phyloP scores from a whole-genome alignment of 2,113 vertebrate genomes.

The Pseudopipra pipra region DNA sequence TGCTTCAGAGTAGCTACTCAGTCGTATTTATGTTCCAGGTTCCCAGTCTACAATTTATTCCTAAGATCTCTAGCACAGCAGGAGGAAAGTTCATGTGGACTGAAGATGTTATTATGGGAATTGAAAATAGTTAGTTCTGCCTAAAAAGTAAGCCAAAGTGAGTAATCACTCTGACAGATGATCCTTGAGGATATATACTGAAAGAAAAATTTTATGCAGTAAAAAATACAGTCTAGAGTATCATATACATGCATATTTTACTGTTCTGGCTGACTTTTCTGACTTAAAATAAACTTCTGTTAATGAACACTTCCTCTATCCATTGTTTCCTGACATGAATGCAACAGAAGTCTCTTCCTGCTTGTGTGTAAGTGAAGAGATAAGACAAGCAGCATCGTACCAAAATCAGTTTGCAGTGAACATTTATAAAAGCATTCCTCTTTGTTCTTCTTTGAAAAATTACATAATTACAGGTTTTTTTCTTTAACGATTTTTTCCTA shows the following conservation, averaged over 20 bases:
- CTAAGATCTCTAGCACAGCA: neutral
- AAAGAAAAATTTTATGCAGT: neutral
- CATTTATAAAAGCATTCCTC: neutral
- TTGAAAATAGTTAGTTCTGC: neutral
- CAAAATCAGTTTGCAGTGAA: neutral
- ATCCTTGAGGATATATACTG: neutral
- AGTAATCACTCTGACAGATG: neutral
- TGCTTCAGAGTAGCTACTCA: neutral
- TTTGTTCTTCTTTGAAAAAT: neutral
- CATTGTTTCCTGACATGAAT: neutral
- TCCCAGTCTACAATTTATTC: neutral
- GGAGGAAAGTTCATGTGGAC: neutral
- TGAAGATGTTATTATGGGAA: neutral
- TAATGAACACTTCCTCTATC: neutral
- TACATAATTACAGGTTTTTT: neutral
- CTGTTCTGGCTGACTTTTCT: neutral
- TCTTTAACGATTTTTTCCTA: neutral
- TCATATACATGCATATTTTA: neutral
- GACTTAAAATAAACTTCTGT: conserved; percentile 7
- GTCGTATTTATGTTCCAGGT: neutral
- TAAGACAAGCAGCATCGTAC: neutral
- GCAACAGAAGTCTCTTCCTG: neutral
- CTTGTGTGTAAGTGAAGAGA: neutral
- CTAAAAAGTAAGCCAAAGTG: neutral
- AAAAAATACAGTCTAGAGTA: neutral